Base-by-base conservation (phyloP, 2,797 vertebrate genomes). In the Coendou prehensilis region DNA sequence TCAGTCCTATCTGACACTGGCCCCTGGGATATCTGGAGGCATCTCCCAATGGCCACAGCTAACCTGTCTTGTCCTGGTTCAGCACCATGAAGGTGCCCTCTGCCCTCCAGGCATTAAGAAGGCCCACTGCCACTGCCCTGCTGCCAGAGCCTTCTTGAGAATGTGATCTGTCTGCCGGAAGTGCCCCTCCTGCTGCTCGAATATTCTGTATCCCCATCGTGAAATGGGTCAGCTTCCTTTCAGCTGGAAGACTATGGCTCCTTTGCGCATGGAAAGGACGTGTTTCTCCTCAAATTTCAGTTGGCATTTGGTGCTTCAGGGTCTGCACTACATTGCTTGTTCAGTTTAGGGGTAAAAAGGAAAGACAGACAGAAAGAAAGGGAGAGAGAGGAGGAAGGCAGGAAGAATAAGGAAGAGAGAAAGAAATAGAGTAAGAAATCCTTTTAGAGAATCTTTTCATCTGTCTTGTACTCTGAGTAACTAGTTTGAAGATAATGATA, bases 251-350 rank as follows among this genome's bases (percentile, higher is more conserved):
- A 83, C 2, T 1, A 47, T 79, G 61, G 26, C 6, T 17, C 5
- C 33, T 28, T 85, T 78, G 37, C 14, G 79, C 5, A 7, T 41
- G 15, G 15, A 67, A 88, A 93, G 37, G 9, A 20, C 30, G 18
- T n/a, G n/a, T 87, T 85, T 89, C 7, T 91, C n/a, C 61, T 92
- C n/a, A 91, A 45, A 82, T 86, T 90, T 73, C 61, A 15, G 5
- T 45, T 71, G 52, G 7, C 23, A 69, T 63, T 82, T 93, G 45
- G 11, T 80, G 20, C 33, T 88, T 84, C 23, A 6, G 63, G 15
- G 33, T 92, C 81, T 85, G 33, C 84, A 81, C 37, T 81, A 52
- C 13, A 54, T 6, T 59, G 20, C 18, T 61, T 92, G 3, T 79
- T 86, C 30, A 95, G 22, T 54, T 54, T 14, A 54, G 50, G 3